Evolutionary conservation across 2,888 invertebrate genomes (phyloP), one percentile per base, ranked within the genome.

Genomic region (Ichneumoninae sp.): DNA sequence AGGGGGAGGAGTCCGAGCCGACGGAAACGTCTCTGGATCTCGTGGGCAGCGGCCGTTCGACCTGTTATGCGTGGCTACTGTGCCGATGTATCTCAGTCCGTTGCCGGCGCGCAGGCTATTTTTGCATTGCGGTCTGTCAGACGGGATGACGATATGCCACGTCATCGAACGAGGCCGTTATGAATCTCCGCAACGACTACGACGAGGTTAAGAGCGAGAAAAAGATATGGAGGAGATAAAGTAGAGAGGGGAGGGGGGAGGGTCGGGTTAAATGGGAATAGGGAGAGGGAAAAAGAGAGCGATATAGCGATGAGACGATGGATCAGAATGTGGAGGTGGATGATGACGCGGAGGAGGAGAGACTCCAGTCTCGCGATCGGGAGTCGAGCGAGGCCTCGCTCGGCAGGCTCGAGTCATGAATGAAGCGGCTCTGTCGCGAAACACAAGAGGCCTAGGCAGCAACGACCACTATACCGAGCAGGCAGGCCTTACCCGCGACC

Each of bases 261-360:
- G 86, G 71, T 69, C 83, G 82, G 79, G 78, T 50, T 76, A 60
- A 70, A 76, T 60, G 77, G 85, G 75, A 78, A 79, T 71, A 74
- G 69, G 85, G 86, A 80, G 47, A 85, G 84, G 80, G 79, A 66
- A 76, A 69, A 76, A 78, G 54, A 71, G 77, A 66, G 52, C 50
- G 80, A 80, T 75, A 76, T 76, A 44, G 69, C 66, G 72, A 68
- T 71, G 85, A 79, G 71, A 78, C 74, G 75, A 94, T 94, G 94
- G 94, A 87, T 75, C 85, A 94, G 94, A 94, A 94, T 93, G 94
- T 94, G 93, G 94, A 94, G 94, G 94, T 94, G 94, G 94, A 94
- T 91, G 91, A 91, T 91, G 93, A 79, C 82, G 80, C 79, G 62
- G 81, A 81, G 72, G 62, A 79, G 62, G 70, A 71, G 72, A 74